These are phyloP conservation scores for Limnephilus lunatus DNA, from an alignment of 2,888 invertebrate genomes.

Conservation along the genomic window DNA sequence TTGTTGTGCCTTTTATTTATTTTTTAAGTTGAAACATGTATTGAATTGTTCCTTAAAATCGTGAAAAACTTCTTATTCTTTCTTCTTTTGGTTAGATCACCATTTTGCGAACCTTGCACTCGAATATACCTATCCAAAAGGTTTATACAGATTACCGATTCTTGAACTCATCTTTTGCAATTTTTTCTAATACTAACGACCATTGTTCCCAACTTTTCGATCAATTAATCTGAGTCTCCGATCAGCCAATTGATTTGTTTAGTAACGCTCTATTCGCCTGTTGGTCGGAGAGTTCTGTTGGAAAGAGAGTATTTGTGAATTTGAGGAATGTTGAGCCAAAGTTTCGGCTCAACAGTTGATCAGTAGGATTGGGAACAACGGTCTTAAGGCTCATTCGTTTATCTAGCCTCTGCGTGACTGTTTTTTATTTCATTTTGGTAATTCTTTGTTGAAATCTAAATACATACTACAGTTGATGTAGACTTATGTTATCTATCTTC, in stretches of 20 bases:
- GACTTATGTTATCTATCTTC: neutral
- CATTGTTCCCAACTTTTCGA: too few relatives aligned
- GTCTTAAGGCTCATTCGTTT: too few relatives aligned
- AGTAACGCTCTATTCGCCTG: too few relatives aligned
- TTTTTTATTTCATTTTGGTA: neutral
- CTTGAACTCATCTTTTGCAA: neutral
- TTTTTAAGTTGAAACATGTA: neutral
- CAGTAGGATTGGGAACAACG: too few relatives aligned
- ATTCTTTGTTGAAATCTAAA: neutral
- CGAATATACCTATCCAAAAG: neutral
- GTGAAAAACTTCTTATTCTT: neutral
- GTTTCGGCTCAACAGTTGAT: too few relatives aligned
- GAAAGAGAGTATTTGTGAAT: too few relatives aligned
- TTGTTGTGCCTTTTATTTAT: constrained; percentile 5
- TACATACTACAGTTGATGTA: neutral
- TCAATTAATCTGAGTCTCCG: too few relatives aligned
- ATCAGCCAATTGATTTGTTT: too few relatives aligned
- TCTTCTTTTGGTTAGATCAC: too few relatives aligned
- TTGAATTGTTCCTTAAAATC: constrained; percentile 20
- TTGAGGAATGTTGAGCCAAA: too few relatives aligned
- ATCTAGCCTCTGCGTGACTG: neutral
- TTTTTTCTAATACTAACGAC: too few relatives aligned
- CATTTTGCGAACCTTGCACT: neutral
- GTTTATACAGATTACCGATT: neutral
- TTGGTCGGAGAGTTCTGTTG: too few relatives aligned